Evolutionary conservation across 2,888 invertebrate species (phyloP).

Genomic region (Norana najaformis): DNA sequence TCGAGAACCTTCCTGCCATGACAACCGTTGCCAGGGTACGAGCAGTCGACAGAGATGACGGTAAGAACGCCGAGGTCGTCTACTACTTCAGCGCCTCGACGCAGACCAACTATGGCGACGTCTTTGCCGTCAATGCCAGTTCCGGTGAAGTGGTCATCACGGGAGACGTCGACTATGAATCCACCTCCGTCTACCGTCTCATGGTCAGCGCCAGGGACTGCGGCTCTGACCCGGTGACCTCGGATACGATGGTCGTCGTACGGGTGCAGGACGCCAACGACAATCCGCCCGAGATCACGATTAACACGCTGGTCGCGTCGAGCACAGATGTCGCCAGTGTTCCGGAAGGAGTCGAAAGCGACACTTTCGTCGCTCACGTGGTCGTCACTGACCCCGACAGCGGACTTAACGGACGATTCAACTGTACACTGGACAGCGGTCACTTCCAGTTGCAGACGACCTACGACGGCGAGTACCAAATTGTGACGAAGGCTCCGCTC

Average conservation of each 20-base stretch:
- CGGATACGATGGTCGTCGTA: slow-evolving; percentile 30
- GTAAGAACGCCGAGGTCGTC: slow-evolving; percentile 40
- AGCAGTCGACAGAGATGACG: slow-evolving; percentile 44
- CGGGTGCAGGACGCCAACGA: slow-evolving; percentile 30
- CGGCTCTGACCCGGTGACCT: slow-evolving; percentile 28
- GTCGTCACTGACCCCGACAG: slow-evolving; percentile 79
- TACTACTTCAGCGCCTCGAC: slow-evolving; percentile 28
- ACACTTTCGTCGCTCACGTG: slow-evolving; percentile 75
- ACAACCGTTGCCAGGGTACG: slow-evolving; percentile 40
- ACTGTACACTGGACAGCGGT: slow-evolving; percentile 66
- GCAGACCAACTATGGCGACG: slow-evolving; percentile 20
- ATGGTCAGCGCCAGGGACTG: slow-evolving; percentile 32
- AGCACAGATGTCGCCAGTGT: slow-evolving; percentile 67
- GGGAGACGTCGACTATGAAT: slow-evolving; percentile 33
- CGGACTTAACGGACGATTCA: slow-evolving; percentile 79
- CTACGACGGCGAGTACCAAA: slow-evolving; percentile 34
- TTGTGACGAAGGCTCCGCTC: slow-evolving; percentile 25
- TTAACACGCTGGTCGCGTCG: slow-evolving; percentile 18
- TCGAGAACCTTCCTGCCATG: slow-evolving; percentile 35
- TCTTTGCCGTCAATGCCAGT: slow-evolving; percentile 27
- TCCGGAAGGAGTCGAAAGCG: slow-evolving; percentile 77
- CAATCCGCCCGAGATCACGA: slow-evolving; percentile 26
- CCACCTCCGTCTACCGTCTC: slow-evolving; percentile 29
- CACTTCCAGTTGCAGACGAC: slow-evolving; percentile 23
- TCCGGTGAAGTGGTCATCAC: slow-evolving; percentile 30